Evolutionary conservation across 1,140 invertebrate species (phyloP).

Genomic region (Xylocopa sonorina): DNA sequence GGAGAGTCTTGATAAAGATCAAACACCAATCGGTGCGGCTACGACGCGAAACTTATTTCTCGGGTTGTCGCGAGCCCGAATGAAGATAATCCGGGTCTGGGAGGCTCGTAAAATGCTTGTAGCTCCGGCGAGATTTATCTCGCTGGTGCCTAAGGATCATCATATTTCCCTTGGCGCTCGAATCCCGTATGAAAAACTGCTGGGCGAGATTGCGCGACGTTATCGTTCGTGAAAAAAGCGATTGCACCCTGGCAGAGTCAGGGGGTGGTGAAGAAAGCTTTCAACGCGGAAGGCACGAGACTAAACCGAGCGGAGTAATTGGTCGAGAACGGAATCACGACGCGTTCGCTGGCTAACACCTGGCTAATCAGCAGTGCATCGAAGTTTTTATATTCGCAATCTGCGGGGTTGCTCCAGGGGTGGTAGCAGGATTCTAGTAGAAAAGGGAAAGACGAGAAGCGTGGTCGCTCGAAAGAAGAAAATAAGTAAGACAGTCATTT

Average conservation of each 20-base stretch:
- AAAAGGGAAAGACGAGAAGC: not conserved
- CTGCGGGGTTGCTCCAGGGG: too few species aligned
- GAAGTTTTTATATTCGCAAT: constrained; percentile 44
- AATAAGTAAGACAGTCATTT: too few species aligned
- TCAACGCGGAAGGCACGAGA: constrained; percentile 38
- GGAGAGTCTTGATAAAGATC: too few species aligned
- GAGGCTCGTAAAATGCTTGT: constrained; percentile 50
- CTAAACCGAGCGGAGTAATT: constrained; percentile 47
- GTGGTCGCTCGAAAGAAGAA: not conserved
- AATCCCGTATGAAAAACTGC: constrained; percentile 48
- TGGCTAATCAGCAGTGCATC: constrained; percentile 43
- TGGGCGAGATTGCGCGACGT: constrained; percentile 57
- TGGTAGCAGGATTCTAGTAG: too few species aligned
- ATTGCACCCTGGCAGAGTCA: not conserved
- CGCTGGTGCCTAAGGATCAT: constrained; percentile 54
- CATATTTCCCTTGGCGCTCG: constrained; percentile 59
- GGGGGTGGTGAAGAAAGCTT: constrained; percentile 24
- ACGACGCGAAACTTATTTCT: constrained; percentile 1
- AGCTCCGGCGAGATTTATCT: constrained; percentile 51
- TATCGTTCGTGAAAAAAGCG: constrained; percentile 59
- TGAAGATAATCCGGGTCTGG: not conserved
- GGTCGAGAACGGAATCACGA: constrained; percentile 45
- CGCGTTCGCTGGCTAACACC: constrained; percentile 37
- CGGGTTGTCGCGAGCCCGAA: not conserved
- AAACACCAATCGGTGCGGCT: not conserved